Conservation (phyloP, 2,113 vertebrate species). For the Crotophaga sulcirostris region DNA sequence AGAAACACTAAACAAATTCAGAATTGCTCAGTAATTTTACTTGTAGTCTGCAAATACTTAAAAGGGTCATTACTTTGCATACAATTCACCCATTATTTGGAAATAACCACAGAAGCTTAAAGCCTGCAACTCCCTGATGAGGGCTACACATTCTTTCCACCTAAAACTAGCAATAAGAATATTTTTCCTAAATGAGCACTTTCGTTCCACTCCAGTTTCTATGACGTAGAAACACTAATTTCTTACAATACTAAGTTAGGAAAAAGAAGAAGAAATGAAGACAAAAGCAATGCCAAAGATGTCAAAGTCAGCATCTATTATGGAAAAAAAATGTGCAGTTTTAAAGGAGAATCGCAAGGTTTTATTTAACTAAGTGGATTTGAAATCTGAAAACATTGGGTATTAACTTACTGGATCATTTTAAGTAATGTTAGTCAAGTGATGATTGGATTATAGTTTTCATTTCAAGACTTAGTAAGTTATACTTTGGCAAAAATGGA, state of each 20-base stretch:
- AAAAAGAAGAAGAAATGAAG: neutral
- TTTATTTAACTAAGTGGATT: neutral
- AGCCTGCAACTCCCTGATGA: neutral
- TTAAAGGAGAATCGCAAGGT: neutral
- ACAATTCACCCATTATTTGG: constrained; percentile 1
- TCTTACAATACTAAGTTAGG: neutral
- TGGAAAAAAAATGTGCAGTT: accelerated
- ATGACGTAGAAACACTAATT: neutral
- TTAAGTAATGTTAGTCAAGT: neutral
- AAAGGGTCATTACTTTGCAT: neutral
- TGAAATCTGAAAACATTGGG: neutral
- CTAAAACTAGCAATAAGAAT: neutral
- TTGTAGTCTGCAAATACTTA: neutral
- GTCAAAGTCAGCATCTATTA: neutral
- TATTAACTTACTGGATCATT: neutral
- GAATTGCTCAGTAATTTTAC: neutral
- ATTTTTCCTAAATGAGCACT: constrained; percentile 2
- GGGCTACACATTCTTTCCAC: neutral
- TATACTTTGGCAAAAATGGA: neutral
- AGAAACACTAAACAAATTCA: neutral
- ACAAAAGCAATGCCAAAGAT: neutral
- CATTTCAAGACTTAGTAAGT: neutral
- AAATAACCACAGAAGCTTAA: neutral
- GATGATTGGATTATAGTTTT: neutral
- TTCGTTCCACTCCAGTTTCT: neutral